A percentile compares a stretch with the other conserved stretches of the same genome.
Evolutionary conservation across 2,797 vertebrate species (phyloP).

Genomic region (Poeciliopsis infans): DNA sequence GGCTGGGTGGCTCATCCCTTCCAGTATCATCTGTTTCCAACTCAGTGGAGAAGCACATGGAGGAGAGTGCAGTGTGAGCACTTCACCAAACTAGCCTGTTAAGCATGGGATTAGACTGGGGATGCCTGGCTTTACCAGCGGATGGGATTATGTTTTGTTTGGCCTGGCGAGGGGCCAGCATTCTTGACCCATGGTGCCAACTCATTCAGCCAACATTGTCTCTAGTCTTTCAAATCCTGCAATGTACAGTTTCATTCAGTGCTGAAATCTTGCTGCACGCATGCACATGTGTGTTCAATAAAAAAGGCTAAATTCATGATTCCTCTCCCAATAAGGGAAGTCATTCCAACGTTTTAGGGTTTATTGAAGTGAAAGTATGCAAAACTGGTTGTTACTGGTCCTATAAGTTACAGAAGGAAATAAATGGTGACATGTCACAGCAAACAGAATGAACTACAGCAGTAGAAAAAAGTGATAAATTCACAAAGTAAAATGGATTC

Average conservation of each 20-base stretch:
- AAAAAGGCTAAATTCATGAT: not conserved
- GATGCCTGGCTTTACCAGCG: conserved; percentile 66
- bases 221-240: conserved; percentile 33
- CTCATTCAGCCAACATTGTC: conserved; percentile 54
- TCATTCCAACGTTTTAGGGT: not conserved
- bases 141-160: conserved; percentile 81
- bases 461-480: not conserved
- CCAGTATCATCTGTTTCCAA: conserved; percentile 67
- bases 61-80: conserved; percentile 74
- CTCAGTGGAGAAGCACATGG: conserved; percentile 67
- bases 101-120: conserved; percentile 73
- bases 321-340: not conserved
- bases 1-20: conserved; percentile 43
- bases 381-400: not conserved
- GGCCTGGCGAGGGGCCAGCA: conserved; percentile 66
- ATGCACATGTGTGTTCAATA: not conserved
- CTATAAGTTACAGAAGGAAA: conserved; percentile 6
- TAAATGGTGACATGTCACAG: conserved; percentile 6
- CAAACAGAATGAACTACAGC: conserved; percentile 1
- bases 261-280: not conserved
- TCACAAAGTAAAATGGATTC: not conserved
- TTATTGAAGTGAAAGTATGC: not conserved
- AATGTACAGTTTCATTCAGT: conserved; percentile 42
- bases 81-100: conserved; percentile 72
- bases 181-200: conserved; percentile 63